These are phyloP conservation scores for Hemicordylus capensis DNA, from an alignment of 2,113 vertebrate species.

Conservation along the genomic window DNA sequence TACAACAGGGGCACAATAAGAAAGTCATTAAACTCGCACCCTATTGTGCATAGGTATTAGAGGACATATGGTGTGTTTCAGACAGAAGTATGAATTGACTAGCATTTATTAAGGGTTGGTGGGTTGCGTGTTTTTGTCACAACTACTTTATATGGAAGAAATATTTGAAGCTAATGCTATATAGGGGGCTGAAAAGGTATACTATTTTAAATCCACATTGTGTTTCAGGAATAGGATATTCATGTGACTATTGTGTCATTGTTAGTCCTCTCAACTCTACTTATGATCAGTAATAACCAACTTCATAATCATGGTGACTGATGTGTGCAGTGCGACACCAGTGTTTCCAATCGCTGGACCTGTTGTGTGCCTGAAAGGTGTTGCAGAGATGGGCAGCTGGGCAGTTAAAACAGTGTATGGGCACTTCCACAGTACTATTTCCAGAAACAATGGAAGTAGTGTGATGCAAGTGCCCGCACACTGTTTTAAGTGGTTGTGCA, in stretches of 20 bases:
- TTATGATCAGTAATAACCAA: neutral
- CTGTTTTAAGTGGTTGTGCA: too few species aligned
- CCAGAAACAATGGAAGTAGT: too few species aligned
- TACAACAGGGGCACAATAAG: conserved; percentile 76
- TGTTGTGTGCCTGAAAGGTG: too few species aligned
- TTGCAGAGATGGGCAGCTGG: too few species aligned
- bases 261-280: neutral
- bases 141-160: conserved; percentile 63
- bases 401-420: too few species aligned
- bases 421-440: too few species aligned
- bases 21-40: conserved; percentile 79
- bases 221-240: neutral
- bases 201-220: conserved; percentile 36
- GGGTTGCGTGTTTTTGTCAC: neutral
- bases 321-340: too few species aligned
- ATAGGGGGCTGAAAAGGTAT: conserved; percentile 60
- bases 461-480: too few species aligned
- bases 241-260: neutral
- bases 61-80: conserved; percentile 76
- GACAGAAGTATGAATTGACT: conserved; percentile 70
- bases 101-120: conserved; percentile 68
- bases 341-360: too few species aligned
- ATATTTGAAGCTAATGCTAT: conserved; percentile 54
- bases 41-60: conserved; percentile 79
- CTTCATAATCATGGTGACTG: too few species aligned